These are phyloP conservation scores for Melanerpes aurifrons DNA, from an alignment of 2,113 vertebrate species.

Conservation along the genomic window DNA sequence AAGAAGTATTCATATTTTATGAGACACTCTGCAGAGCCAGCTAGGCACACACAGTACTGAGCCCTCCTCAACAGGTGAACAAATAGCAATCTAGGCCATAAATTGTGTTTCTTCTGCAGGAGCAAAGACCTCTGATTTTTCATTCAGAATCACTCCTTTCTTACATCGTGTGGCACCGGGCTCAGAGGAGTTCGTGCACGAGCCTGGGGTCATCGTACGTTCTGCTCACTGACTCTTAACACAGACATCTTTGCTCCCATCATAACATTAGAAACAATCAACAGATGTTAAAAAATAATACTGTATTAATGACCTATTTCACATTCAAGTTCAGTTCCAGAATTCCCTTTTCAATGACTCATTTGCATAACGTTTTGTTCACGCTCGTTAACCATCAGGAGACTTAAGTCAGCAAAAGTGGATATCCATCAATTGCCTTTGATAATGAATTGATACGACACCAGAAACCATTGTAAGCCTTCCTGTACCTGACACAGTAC, in stretches of 20 bases:
- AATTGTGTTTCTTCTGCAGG: not conserved
- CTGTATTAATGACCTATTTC: conserved; percentile 41
- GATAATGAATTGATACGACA: conserved; percentile 26
- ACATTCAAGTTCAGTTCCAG: conserved; percentile 44
- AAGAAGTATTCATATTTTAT: conserved; percentile 60
- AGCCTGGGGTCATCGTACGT: fast-evolving
- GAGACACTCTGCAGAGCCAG: not conserved
- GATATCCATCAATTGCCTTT: conserved; percentile 56
- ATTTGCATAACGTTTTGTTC: conserved; percentile 54
- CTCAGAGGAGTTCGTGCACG: fast-evolving
- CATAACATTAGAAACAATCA: conserved; percentile 1
- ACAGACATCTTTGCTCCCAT: not conserved
- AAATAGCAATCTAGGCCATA: not conserved
- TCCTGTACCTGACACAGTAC: conserved; percentile 27
- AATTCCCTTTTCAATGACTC: conserved; percentile 35
- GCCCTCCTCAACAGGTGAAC: conserved; percentile 1
- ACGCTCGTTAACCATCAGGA: conserved; percentile 23
- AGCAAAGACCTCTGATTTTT: not conserved
- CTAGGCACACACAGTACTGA: not conserved
- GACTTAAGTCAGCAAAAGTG: conserved; percentile 50
- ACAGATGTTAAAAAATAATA: conserved; percentile 16
- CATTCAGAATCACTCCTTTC: not conserved
- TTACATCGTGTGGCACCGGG: fast-evolving
- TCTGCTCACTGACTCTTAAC: not conserved
- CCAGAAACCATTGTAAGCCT: not conserved